These are phyloP conservation scores for Dendrolimus punctatus DNA, from an alignment of 1,140 invertebrate genomes.

Conservation along the genomic window DNA sequence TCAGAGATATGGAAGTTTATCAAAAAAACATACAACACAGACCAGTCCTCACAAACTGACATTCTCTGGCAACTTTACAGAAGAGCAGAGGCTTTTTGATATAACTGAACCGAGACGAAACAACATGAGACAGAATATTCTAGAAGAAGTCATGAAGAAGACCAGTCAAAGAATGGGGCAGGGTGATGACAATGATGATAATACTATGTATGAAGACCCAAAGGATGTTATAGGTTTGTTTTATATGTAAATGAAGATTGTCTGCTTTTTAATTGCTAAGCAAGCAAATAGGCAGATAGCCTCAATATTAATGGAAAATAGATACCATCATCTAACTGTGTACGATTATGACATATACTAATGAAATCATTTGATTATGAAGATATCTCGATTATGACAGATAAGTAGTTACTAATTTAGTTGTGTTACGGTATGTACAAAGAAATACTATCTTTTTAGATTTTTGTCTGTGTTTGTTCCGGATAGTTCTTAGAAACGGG, in stretches of 20 bases:
- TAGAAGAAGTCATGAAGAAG: conserved; percentile 37
- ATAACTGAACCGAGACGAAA: conserved; percentile 26
- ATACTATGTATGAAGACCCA: conserved; percentile 55
- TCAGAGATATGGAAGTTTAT: conserved; percentile 25
- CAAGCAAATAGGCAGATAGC: no score
- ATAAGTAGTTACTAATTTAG: no score
- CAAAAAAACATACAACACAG: conserved; percentile 20
- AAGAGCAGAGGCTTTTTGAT: conserved; percentile 29
- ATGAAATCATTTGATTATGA: no score
- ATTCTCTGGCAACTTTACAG: conserved; percentile 48
- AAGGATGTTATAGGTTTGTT: conserved; percentile 47
- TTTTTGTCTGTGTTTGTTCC: no score
- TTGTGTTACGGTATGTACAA: no score
- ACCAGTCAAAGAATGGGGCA: conserved; percentile 34
- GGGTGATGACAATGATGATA: conserved; percentile 23
- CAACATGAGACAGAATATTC: conserved; percentile 43
- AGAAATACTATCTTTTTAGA: no score
- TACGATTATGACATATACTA: no score
- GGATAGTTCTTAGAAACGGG: no score
- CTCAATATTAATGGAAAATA: no score
- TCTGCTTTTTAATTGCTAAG: no score
- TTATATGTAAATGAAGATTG: background rate
- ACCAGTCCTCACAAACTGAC: conserved; percentile 28
- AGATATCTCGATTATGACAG: no score
- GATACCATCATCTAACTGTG: no score